Evolutionary conservation across 1,140 invertebrate genomes (phyloP).

Genomic region (Pachyrhynchus sulphureomaculatus): DNA sequence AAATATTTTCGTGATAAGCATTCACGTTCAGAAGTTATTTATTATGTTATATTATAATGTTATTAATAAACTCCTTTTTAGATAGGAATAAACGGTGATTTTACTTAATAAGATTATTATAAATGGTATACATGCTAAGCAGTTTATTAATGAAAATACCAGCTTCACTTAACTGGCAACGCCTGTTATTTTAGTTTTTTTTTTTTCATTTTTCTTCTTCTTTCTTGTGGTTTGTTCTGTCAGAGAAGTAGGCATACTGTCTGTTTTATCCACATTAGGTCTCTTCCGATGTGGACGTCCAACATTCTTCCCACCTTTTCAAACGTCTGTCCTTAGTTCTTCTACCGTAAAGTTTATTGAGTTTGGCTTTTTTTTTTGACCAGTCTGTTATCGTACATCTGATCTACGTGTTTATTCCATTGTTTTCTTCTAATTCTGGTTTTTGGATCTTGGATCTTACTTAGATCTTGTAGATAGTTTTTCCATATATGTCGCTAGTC

Average conservation of each 20-base stretch:
- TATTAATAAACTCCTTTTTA: slow-evolving; percentile 29
- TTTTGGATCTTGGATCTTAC: too few relatives aligned
- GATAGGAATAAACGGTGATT: slow-evolving; percentile 10
- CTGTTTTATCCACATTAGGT: too few relatives aligned
- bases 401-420: too few relatives aligned
- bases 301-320: too few relatives aligned
- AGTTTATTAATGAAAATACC: slow-evolving; percentile 19
- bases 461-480: too few relatives aligned
- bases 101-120: slow-evolving; percentile 26
- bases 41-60: slow-evolving; percentile 10
- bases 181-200: not conserved
- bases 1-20: slow-evolving; percentile 24
- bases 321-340: too few relatives aligned
- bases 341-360: not conserved
- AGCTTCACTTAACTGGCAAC: not conserved
- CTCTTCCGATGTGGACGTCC: too few relatives aligned
- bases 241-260: too few relatives aligned
- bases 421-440: too few relatives aligned
- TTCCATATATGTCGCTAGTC: too few relatives aligned
- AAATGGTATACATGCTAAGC: slow-evolving; percentile 2
- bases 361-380: too few relatives aligned
- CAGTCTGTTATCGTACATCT: too few relatives aligned
- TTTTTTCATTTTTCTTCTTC: not conserved
- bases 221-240: not conserved
- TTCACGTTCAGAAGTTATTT: slow-evolving; percentile 19